Conservation (phyloP, 2,113 vertebrate species). For the Tragelaphus buxtoni region DNA sequence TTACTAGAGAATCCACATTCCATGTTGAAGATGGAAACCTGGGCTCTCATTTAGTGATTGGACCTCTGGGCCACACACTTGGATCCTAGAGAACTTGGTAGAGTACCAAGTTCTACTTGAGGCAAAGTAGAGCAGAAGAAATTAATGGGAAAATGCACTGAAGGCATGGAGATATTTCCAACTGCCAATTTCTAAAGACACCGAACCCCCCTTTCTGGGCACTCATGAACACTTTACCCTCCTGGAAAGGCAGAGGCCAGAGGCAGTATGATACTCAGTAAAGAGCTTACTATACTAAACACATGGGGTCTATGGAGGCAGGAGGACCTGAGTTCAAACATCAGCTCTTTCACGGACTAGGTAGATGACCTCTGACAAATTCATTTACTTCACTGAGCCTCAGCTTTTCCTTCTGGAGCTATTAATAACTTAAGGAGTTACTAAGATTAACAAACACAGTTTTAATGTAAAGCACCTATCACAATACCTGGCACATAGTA, state of each 20-base stretch:
- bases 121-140: background rate
- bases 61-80: background rate
- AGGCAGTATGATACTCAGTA: background rate
- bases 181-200: background rate
- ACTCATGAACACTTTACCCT: background rate
- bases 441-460: conserved; percentile 5
- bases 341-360: background rate
- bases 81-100: background rate
- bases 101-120: background rate
- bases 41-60: background rate
- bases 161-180: background rate
- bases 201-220: background rate
- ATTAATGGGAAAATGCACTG: background rate
- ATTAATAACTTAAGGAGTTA: conserved; percentile 19
- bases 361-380: background rate
- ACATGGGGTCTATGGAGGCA: background rate
- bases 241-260: background rate
- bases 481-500: background rate
- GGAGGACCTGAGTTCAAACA: background rate
- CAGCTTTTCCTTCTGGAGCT: background rate
- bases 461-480: conserved; percentile 7
- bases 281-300: background rate
- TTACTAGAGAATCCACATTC: background rate
- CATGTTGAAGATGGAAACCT: background rate
- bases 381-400: conserved; percentile 15